Conservation (phyloP, 1,140 invertebrate genomes). For the Plodia interpunctella region DNA sequence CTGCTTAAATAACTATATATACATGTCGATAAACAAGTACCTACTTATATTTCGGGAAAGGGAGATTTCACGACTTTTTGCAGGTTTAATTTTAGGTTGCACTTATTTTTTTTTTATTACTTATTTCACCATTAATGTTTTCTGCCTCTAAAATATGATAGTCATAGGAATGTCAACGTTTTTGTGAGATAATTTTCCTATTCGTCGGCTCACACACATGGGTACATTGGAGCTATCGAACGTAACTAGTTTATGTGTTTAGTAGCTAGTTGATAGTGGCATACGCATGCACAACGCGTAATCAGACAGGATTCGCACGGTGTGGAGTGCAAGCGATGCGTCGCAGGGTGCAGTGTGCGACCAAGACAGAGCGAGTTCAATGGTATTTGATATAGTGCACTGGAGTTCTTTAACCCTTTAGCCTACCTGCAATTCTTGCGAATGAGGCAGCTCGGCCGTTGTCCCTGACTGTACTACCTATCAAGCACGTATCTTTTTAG, state of each 20-base stretch:
- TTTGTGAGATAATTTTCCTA: conserved; percentile 5
- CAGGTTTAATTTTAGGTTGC: too few species aligned
- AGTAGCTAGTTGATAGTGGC: conserved; percentile 43
- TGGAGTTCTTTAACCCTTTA: conserved; percentile 77
- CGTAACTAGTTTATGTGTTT: conserved; percentile 5
- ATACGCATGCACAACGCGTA: conserved; percentile 70
- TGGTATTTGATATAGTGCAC: conserved; percentile 78
- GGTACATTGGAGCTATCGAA: not conserved
- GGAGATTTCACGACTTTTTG: too few species aligned
- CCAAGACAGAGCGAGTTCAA: conserved; percentile 69
- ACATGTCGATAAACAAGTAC: too few species aligned
- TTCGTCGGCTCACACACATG: conserved; percentile 24
- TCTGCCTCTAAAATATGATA: too few species aligned
- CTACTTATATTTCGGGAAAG: too few species aligned
- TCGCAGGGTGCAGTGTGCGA: conserved; percentile 52
- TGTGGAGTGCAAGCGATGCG: conserved; percentile 56
- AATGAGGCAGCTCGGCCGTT: conserved; percentile 70
- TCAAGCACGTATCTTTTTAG: conserved; percentile 70
- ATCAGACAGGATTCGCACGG: conserved; percentile 72
- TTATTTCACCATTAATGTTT: too few species aligned
- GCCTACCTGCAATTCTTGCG: conserved; percentile 76
- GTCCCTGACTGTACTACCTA: conserved; percentile 69
- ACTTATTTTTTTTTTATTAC: too few species aligned
- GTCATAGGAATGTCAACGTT: not conserved
- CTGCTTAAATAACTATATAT: too few species aligned